A percentile compares a stretch with the other conserved stretches of the same genome.
Evolutionary conservation across 2,113 vertebrate genomes (phyloP).

Genomic region (Raja brachyura): DNA sequence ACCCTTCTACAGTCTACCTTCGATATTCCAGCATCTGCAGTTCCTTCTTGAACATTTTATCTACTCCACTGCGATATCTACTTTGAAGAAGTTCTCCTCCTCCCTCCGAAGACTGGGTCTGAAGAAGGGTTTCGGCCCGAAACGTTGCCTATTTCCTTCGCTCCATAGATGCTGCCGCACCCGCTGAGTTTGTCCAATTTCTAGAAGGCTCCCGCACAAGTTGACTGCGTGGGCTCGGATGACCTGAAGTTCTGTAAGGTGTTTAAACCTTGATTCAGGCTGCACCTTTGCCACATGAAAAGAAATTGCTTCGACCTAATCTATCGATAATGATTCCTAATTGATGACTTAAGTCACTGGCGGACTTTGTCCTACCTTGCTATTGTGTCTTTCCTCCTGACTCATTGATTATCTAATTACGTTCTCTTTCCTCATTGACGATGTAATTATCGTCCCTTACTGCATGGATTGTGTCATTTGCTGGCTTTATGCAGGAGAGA

Average conservation of each 20-base stretch:
- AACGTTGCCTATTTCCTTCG: too few relatives aligned
- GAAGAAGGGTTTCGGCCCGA: too few relatives aligned
- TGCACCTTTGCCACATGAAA: not conserved
- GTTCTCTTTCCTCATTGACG: conserved; percentile 6
- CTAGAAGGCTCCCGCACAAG: not conserved
- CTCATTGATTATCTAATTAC: conserved; percentile 33
- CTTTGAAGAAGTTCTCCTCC: too few relatives aligned
- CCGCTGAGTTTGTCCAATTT: too few relatives aligned
- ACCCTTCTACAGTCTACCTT: too few relatives aligned
- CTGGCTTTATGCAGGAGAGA: conserved; percentile 2
- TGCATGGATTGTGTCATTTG: conserved; percentile 17
- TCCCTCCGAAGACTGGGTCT: too few relatives aligned
- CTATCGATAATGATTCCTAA: not conserved
- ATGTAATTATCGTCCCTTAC: conserved; percentile 8
- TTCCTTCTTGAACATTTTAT: too few relatives aligned
- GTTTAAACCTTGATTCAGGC: not conserved
- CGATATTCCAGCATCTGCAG: too few relatives aligned
- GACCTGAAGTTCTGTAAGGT: not conserved
- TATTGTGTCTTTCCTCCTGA: conserved; percentile 22
- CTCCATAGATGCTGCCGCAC: too few relatives aligned
- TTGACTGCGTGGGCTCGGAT: not conserved
- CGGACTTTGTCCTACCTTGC: not conserved
- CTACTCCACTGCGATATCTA: too few relatives aligned
- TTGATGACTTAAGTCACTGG: conserved; percentile 25
- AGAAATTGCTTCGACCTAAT: not conserved